Evolutionary conservation across 2,797 vertebrate genomes (phyloP), one percentile per base, ranked within the genome.

Genomic region (Pitangus sulphuratus): DNA sequence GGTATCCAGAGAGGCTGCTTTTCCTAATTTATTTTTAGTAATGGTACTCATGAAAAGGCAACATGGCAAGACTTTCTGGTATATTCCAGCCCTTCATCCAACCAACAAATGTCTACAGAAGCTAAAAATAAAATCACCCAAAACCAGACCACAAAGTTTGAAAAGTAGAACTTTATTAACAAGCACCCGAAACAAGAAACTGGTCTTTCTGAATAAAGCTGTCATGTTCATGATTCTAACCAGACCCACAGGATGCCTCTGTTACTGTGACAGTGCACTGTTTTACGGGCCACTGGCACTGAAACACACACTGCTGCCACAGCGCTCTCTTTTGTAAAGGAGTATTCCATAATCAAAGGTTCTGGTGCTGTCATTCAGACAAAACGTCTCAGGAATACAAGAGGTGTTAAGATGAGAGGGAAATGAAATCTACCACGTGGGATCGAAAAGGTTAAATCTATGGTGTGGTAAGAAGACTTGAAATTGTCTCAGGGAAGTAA

Each of bases 141-240:
- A 21, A 68, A 86, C 66, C 26, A 74, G 65, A 65, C 17, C 15
- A 78, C 22, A 26, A 85, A 86, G 45, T 78, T 74, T 84, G 57
- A 60, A 64, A 84, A 88, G 75, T 9, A 71, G 9, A 75, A 66
- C 26, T 97, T 96, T 96, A 97, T 96, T 96, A 88, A 94, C 25
- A 84, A 69, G 1, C 45, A 77, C 70, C 28, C 71, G 15, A 89
- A 92, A 94, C 21, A 82, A 89, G 42, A 44, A 62, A 25, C 5
- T 1, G 84, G 22, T 12, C 20, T n/a, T 76, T 44, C 62, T 45
- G 21, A 42, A 83, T 62, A 18, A 31, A 83, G 28, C 42, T n/a
- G 53, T 44, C 10, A 2, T 14, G 42, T 33, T 70, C 31, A 56
- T 50, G 8, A 61, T 84, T 91, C 48, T 48, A 22, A 78, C 28